Base-by-base conservation (phyloP, 2,888 invertebrate species). In the Apoderus coryli region DNA sequence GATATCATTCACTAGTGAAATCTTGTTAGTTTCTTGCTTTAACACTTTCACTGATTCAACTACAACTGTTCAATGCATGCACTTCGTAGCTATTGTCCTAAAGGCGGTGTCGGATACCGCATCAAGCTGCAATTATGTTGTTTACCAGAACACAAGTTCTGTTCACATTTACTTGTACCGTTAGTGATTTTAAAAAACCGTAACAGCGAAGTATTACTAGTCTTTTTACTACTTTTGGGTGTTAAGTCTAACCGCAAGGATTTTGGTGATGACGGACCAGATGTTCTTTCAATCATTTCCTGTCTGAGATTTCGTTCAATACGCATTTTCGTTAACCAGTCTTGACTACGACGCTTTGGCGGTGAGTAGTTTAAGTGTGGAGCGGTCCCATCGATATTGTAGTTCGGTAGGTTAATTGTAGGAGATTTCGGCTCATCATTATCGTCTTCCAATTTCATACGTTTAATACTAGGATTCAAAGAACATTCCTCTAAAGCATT, bases 341-440 rank as follows among this genome's bases (percentile, higher is more conserved):
- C 73, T 0, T 72, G 63, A 38, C 72, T 69, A 28, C 69, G 69
- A 37, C 65, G 69, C 35, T 72, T 72, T 15, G 65, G 67, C 0
- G 81, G 80, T 1, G 81, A 80, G 63, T 72, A 71, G 27, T 69
- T 61, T 22, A 79, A 51, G 52, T 82, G 82, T 0, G 84, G 84
- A 0, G 82, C 82, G 19, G 72, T 73, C 1, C 84, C 84, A 43
- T 76, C 72, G 9, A 74, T 42, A 1, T 80, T 79, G 45, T 67
- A 85, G 57, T 85, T 76, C 0, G 85, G 85, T 36, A 85, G 53
- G 50, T 81, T 72, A 10, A 65, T 63, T 0, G 77, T 77, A 0
- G 78, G 77, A 2, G 77, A 71, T 27, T 60, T 60, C n/a, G n/a
- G n/a, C n/a, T n/a, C n/a, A n/a, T n/a, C n/a, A n/a, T n/a, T n/a